These are phyloP conservation scores for Toxostoma redivivum DNA, from an alignment of 2,113 vertebrate species.

Conservation along the genomic window DNA sequence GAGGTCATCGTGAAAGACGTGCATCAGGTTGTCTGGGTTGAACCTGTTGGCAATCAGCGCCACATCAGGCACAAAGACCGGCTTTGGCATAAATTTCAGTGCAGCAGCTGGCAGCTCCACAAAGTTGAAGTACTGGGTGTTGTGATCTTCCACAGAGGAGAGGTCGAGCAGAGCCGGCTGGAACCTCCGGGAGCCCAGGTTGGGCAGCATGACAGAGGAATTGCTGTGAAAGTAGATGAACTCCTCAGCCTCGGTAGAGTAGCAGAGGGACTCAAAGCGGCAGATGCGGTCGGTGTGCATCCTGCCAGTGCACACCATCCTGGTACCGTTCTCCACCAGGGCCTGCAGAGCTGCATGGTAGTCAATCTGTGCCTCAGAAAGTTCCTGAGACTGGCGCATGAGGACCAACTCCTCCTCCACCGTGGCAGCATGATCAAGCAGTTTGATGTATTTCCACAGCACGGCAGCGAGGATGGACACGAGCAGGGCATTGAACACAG, in stretches of 20 bases:
- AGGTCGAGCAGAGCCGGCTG: constrained; percentile 94
- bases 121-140: constrained; percentile 98
- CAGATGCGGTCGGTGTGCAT: constrained; percentile 97
- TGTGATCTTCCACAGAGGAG: constrained; percentile 97
- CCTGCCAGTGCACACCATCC: constrained; percentile 94
- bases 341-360: constrained; percentile 88
- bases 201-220: constrained; percentile 90
- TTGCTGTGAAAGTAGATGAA: constrained; percentile 97
- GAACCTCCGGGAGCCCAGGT: constrained; percentile 91
- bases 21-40: constrained; percentile 98
- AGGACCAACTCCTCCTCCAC: constrained; percentile 89
- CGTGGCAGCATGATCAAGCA: constrained; percentile 82
- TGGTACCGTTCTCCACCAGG: constrained; percentile 88
- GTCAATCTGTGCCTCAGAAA: constrained; percentile 80
- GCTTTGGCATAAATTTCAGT: constrained; percentile 92
- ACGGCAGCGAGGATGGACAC: constrained; percentile 90
- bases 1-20: constrained; percentile 94
- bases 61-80: constrained; percentile 93
- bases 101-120: constrained; percentile 90
- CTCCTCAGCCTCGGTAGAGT: constrained; percentile 90
- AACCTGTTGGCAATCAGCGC: constrained; percentile 93
- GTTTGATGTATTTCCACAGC: constrained; percentile 90
- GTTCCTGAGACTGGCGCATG: constrained; percentile 78
- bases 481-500: constrained; percentile 89
- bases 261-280: constrained; percentile 95